Evolutionary conservation across 2,888 invertebrate genomes (phyloP), one percentile per base, ranked within the genome.

Genomic region (Lepidochrysops patricia): DNA sequence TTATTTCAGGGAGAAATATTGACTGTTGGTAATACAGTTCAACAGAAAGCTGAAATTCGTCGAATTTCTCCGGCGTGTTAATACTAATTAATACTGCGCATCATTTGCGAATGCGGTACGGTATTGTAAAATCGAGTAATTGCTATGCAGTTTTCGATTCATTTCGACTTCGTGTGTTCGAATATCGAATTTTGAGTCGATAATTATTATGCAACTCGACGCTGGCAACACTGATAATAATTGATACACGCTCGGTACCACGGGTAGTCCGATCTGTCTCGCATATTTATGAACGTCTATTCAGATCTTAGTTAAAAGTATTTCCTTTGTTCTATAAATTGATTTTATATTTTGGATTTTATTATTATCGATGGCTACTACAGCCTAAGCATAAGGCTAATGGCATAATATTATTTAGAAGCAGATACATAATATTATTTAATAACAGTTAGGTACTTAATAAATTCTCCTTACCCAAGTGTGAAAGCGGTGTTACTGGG

Each of bases 161-260:
- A 35, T 57, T 37, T 15, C 37, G 34, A 37, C 15, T 23, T 25
- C 57, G 60, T 65, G 65, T 62, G 67, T 67, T 67, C 64, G 50
- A 68, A 71, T 78, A 79, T 80, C 77, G 72, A 72, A 68, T 80
- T 78, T 76, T 76, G 72, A 72, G 60, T 68, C 71, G 72, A 78
- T 80, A 79, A 82, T 82, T 79, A 79, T 77, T 73, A 75, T 75
- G 74, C 74, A 76, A 75, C 73, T 66, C 66, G 70, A 77, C 70
- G 70, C 76, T 73, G 68, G 72, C 70, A 71, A 69, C 72, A 71
- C 71, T 65, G 59, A n/a, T 57, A 75, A 71, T 76, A 79, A 77
- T 73, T 72, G 74, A 79, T 74, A 72, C 71, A 62, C 67, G 67
- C 65, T 65, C 63, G 61, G 67, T 60, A 57, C 60, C 62, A 60